Base-by-base conservation (phyloP, 35 echinoderm and acorn worm genomes). In the Patiria miniata region DNA sequence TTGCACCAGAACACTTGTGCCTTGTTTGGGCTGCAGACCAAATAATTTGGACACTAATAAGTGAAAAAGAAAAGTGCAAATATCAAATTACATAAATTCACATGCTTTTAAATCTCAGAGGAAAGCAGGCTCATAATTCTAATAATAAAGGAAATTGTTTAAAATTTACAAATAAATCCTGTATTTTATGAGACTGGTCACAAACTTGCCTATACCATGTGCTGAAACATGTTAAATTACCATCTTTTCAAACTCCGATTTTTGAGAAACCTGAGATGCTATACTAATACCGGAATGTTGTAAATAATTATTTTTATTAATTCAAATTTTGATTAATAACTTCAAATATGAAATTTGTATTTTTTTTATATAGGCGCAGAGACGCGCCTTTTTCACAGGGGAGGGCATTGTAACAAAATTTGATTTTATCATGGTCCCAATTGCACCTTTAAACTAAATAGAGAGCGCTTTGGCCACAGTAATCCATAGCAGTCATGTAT, bases 1-100 rank as follows among this genome's bases (percentile, higher is more conserved):
- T 56, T 56, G 53, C 53, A 12, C 53, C 53, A 56, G n/a, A 56
- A 56, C 3, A n/a, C 53, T n/a, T 56, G 53, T 56, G 53, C 53
- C 53, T n/a, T n/a, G n/a, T 56, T 56, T 56, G 53, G 53, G 53
- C 53, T 56, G 53, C 53, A 56, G 53, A 56, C 53, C 53, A 56
- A 56, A 56, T n/a, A n/a, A n/a, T n/a, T n/a, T 17, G 53, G 53
- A 56, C 53, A 56, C 53, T 56, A 17, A 17, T 17, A n/a, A 12
- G 53, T 12, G 53, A 56, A 12, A 56, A n/a, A 3, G n/a, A 56
- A 56, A 56, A 3, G n/a, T n/a, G n/a, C n/a, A 56, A 12, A 56
- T 56, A 1, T 56, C n/a, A n/a, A 17, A 3, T n/a, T n/a, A 56
- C 14, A 17, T 56, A 56, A 17, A 56, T 56, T 56, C n/a, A 56